Evolutionary conservation across 2,888 invertebrate species (phyloP).

Genomic region (Drosophila colorata): DNA sequence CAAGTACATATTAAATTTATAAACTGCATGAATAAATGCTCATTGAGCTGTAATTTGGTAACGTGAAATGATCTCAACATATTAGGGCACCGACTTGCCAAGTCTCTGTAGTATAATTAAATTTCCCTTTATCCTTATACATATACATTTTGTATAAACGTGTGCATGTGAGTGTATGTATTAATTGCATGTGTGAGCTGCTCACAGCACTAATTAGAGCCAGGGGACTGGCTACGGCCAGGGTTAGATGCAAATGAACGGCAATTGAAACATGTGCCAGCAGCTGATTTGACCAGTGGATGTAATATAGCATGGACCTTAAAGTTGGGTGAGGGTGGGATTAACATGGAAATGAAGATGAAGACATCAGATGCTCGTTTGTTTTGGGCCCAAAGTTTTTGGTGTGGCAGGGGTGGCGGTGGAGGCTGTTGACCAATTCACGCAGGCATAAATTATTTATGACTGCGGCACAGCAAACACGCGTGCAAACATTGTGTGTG

Average conservation of each 20-base stretch:
- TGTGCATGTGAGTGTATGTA: slow-evolving; percentile 8
- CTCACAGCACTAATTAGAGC: slow-evolving; percentile 50
- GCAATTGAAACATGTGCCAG: slow-evolving; percentile 50
- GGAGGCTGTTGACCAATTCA: slow-evolving; percentile 71
- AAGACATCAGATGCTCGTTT: slow-evolving; percentile 49
- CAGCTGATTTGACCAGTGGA: slow-evolving; percentile 62
- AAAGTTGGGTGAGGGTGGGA: slow-evolving; percentile 4
- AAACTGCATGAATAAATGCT: slow-evolving; percentile 20
- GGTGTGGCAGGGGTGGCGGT: too few relatives aligned
- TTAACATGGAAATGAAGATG: slow-evolving; percentile 62
- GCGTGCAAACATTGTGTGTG: slow-evolving; percentile 51
- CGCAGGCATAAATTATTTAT: slow-evolving; percentile 78
- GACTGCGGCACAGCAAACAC: slow-evolving; percentile 68
- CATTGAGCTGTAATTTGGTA: slow-evolving; percentile 29
- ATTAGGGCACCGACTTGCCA: slow-evolving; percentile 37
- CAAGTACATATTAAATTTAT: slow-evolving; percentile 1
- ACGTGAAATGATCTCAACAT: slow-evolving; percentile 24
- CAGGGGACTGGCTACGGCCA: slow-evolving; percentile 40
- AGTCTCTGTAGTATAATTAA: slow-evolving; percentile 48
- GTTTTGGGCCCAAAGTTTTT: slow-evolving; percentile 21
- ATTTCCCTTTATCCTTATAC: slow-evolving; percentile 10
- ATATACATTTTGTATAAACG: slow-evolving; percentile 3
- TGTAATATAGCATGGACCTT: slow-evolving; percentile 25
- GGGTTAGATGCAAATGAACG: slow-evolving; percentile 45
- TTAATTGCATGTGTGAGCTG: slow-evolving; percentile 39